Evolutionary conservation across 30 jellyfish, hydroid and myxozoan genomes (phyloP), one percentile per base, ranked within the genome.

Genomic region (Mastigias papua): DNA sequence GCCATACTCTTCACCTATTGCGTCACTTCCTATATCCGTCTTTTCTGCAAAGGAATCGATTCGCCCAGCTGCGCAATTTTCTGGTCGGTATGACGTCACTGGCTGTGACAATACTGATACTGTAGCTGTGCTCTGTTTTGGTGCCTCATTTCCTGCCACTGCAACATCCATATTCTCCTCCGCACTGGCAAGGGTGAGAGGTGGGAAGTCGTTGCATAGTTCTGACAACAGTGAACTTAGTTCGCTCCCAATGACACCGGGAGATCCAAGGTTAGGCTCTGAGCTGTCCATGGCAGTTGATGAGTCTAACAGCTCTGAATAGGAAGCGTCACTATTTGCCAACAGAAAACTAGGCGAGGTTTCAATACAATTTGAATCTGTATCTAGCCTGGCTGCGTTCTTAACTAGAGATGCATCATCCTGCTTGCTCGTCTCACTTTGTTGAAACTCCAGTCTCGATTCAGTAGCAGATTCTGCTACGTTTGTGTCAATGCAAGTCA

Each of bases 241-340:
- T 29, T 85, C 94, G 69, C 35, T 73, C 7, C 88, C 94, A 48
- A 85, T 85, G 48, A 70, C 82, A 17, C 81, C 94, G 35, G 94
- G 86, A 2, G 94, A 73, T 28, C 88, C 86, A n/a, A 73, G 29
- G 13, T 30, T 48, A 10, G 81, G 69, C 10, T 16, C 68, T 34
- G 69, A 33, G 48, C 72, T 73, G 61, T 79, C 69, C 19, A 46
- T 7, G 9, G 69, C 34, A 23, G 81, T 28, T 33, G 90, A 26
- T 7, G 68, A 13, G 22, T 79, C 81, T 30, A 79, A 32, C 34
- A 79, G 58, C 72, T 34, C 81, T 0, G 90, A 35, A 60, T n/a
- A 61, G 6, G 60, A 34, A 17, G 61, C 16, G 27, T 49, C 70
- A 51, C 17, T 75, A 32, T 48, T 50, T 19, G 57, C 23, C 21